A percentile compares a stretch with the other conserved stretches of the same genome.
Evolutionary conservation across 2,797 vertebrate species (phyloP).

Genomic region (Caiman crocodilus): DNA sequence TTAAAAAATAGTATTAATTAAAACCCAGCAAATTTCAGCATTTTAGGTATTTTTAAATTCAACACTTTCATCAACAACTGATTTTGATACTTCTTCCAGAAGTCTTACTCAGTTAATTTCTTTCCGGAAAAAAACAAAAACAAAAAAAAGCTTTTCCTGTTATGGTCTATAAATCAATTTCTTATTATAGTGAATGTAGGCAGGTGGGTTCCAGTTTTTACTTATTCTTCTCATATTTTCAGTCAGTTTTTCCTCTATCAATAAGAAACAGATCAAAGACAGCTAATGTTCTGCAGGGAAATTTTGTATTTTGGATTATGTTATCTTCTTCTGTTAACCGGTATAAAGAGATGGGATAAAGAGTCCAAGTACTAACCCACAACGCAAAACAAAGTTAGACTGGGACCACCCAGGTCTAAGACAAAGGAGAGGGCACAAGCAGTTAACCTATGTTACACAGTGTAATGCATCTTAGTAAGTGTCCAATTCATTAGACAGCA

Average conservation of each 20-base stretch:
- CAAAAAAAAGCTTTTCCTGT: neutral
- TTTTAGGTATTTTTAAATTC: neutral
- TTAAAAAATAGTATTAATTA: neutral
- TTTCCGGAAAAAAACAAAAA: neutral
- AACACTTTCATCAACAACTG: neutral
- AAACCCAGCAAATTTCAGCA: neutral
- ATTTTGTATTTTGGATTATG: neutral
- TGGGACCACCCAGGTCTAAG: constrained; percentile 56
- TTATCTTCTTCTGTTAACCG: neutral
- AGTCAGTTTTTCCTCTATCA: neutral
- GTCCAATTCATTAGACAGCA: constrained; percentile 50
- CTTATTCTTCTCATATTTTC: neutral
- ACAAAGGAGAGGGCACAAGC: constrained; percentile 30
- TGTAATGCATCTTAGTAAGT: constrained; percentile 63
- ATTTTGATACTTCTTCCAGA: neutral
- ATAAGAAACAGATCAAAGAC: neutral
- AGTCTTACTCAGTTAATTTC: neutral
- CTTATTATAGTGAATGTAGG: neutral
- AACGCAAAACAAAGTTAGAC: constrained; percentile 10
- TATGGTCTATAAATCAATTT: rapidly evolving
- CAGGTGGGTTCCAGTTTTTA: neutral
- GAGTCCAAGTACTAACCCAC: neutral
- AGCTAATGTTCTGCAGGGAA: neutral
- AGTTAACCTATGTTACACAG: constrained; percentile 51
- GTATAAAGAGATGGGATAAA: neutral